Conservation (phyloP, 1,140 invertebrate genomes). For the Aplysia californica region DNA sequence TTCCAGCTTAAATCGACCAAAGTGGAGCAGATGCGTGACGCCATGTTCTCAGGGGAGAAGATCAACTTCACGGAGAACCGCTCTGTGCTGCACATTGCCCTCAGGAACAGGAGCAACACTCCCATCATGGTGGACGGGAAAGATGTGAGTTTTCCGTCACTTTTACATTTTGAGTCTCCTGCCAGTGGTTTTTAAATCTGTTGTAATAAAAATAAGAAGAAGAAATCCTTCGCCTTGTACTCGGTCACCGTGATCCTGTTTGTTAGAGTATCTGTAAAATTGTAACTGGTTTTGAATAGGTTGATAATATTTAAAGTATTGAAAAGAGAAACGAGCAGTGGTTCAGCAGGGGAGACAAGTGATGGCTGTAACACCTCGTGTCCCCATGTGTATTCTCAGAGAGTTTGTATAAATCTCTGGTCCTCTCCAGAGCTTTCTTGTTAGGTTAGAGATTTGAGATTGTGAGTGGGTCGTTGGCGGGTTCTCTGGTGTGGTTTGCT, state of each 20-base stretch:
- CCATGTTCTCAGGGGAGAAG: constrained; percentile 94
- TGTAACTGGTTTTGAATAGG: background rate
- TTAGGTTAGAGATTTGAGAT: too few species aligned
- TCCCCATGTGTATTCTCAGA: too few species aligned
- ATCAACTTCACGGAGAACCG: constrained; percentile 99
- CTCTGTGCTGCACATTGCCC: constrained; percentile 93
- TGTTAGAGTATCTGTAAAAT: too few species aligned
- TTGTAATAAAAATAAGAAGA: background rate
- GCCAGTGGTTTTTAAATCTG: background rate
- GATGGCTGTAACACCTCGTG: too few species aligned
- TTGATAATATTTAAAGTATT: background rate
- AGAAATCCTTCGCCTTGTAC: background rate
- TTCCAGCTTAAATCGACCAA: constrained; percentile 83
- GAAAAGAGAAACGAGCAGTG: background rate
- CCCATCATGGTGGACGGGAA: constrained; percentile 87
- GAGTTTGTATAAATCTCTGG: too few species aligned
- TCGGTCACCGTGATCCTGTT: background rate
- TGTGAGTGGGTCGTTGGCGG: too few species aligned
- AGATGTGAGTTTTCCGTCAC: constrained; percentile 77
- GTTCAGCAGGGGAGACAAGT: background rate
- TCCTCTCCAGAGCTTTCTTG: too few species aligned
- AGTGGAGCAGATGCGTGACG: constrained; percentile 86
- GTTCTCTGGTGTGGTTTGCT: too few species aligned
- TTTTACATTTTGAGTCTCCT: background rate
- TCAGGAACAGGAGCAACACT: constrained; percentile 87